These are phyloP conservation scores for Acropora yongei DNA, from an alignment of 64 coral and sea anemone genomes.

Conservation along the genomic window DNA sequence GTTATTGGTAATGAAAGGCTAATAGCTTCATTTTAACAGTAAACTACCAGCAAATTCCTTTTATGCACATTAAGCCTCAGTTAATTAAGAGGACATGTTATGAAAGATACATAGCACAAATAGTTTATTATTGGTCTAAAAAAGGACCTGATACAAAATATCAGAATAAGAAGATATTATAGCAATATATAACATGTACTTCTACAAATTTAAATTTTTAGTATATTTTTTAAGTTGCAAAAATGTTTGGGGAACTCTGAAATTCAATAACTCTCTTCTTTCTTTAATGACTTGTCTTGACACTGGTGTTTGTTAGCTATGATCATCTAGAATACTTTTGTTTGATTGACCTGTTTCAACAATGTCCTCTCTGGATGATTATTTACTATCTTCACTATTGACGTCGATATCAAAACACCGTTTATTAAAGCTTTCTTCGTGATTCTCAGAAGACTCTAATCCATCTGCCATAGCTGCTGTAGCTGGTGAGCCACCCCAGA, in stretches of 20 bases:
- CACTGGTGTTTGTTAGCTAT: conserved; percentile 28
- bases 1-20: too few species aligned
- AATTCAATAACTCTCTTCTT: conserved; percentile 60
- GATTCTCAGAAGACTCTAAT: conserved; percentile 61
- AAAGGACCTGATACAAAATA: too few species aligned
- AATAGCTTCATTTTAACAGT: too few species aligned
- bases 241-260: conserved; percentile 19
- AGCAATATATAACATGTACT: too few species aligned
- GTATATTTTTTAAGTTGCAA: conserved; percentile 25
- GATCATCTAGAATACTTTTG: background rate
- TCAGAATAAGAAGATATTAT: too few species aligned
- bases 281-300: conserved; percentile 71
- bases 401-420: conserved; percentile 36
- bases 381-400: conserved; percentile 9
- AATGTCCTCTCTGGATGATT: background rate
- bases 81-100: too few species aligned
- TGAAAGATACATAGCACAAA: too few species aligned
- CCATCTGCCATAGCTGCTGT: conserved; percentile 48
- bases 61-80: too few species aligned
- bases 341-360: background rate
- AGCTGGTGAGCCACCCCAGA: conserved; percentile 61
- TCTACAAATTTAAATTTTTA: too few species aligned
- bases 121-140: too few species aligned
- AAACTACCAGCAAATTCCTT: too few species aligned
- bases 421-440: conserved; percentile 57